phyloP scores from a whole-genome alignment of 2,113 vertebrate species.

The Pseudopodoces humilis region DNA sequence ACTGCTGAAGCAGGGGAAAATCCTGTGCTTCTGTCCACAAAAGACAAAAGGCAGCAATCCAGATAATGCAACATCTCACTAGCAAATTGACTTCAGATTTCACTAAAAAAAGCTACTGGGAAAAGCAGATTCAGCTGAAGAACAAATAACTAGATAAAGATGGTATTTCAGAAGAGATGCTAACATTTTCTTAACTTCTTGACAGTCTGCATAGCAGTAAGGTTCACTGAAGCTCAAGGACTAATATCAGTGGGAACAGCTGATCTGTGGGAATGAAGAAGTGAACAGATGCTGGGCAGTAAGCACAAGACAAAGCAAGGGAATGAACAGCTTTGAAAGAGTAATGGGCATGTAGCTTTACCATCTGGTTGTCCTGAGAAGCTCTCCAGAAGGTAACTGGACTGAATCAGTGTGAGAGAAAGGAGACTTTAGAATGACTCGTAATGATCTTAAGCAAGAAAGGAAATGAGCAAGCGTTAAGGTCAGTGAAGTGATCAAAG shows the following conservation, averaged over 20 bases:
- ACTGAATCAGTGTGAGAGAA: neutral
- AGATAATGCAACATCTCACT: neutral
- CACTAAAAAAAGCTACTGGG: neutral
- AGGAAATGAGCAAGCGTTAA: neutral
- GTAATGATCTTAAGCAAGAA: constrained; percentile 5
- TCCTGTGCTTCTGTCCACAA: neutral
- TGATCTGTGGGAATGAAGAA: neutral
- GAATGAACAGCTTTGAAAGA: neutral
- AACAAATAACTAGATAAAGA: neutral
- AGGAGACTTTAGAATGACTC: constrained; percentile 6
- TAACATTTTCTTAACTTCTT: neutral
- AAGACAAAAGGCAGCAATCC: neutral
- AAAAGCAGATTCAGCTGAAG: neutral
- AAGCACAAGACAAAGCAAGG: neutral
- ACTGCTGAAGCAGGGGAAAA: neutral
- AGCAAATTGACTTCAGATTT: neutral
- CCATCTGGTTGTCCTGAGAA: constrained; percentile 34
- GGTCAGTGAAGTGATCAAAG: neutral
- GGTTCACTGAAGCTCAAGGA: neutral
- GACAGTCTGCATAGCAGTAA: neutral
- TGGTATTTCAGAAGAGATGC: neutral
- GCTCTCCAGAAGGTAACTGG: neutral
- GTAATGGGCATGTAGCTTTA: constrained; percentile 14
- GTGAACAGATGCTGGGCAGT: constrained; percentile 17
- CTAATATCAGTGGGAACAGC: neutral